Evolutionary conservation across 2,888 invertebrate genomes (phyloP).

Genomic region (Protophormia terraenovae): DNA sequence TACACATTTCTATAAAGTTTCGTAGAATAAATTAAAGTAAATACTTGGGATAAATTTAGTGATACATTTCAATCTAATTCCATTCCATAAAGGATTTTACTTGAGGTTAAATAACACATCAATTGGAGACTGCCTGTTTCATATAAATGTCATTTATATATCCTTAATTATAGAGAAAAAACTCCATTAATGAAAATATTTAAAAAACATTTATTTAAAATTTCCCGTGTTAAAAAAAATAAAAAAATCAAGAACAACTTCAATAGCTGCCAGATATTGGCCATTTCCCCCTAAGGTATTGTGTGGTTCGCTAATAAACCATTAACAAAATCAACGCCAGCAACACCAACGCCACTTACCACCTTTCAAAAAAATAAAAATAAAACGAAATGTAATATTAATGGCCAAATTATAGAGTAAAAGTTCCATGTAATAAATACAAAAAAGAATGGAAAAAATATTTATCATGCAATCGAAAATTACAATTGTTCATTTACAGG

Average conservation of each 20-base stretch:
- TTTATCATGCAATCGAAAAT: constrained; percentile 34
- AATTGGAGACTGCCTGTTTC: background rate
- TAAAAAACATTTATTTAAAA: background rate
- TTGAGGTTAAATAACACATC: too few relatives aligned
- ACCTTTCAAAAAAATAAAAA: background rate
- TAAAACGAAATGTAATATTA: background rate
- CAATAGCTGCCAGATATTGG: background rate
- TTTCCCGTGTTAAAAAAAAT: background rate
- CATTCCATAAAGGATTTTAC: too few relatives aligned
- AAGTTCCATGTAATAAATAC: background rate
- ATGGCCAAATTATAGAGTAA: constrained; percentile 16
- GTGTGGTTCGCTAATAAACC: background rate
- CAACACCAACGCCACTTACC: background rate
- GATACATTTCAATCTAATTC: too few relatives aligned
- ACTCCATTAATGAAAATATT: background rate
- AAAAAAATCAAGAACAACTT: background rate
- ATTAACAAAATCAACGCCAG: constrained; percentile 4
- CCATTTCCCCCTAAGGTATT: background rate
- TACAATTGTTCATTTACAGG: constrained; percentile 41
- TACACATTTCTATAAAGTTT: too few relatives aligned
- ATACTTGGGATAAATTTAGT: too few relatives aligned
- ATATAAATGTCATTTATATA: background rate
- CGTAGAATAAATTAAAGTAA: too few relatives aligned
- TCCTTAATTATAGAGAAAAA: background rate
- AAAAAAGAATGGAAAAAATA: background rate